A percentile compares a stretch with the other conserved stretches of the same genome.
Evolutionary conservation across 2,113 vertebrate genomes (phyloP).

Genomic region (Microtus oregoni): DNA sequence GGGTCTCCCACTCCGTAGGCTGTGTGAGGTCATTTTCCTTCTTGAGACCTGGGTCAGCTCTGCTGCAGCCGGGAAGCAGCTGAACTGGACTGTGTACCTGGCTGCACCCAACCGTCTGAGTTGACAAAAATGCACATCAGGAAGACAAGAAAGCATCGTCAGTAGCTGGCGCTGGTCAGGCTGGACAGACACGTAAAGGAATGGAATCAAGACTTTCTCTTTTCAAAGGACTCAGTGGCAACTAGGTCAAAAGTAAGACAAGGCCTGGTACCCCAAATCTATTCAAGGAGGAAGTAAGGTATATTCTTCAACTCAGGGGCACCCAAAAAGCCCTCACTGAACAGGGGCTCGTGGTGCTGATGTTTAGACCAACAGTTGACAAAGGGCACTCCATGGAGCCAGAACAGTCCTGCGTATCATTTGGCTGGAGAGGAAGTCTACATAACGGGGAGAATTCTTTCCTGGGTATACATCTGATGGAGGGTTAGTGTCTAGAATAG

Average conservation of each 20-base stretch:
- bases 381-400: neutral
- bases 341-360: neutral
- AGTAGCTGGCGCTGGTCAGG: no score
- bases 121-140: neutral
- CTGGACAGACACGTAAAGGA: neutral
- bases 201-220: neutral
- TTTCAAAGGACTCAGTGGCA: neutral
- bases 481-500: neutral
- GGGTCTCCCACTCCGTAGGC: fast-evolving
- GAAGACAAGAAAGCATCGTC: neutral
- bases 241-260: neutral
- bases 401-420: neutral
- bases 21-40: neutral
- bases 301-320: neutral
- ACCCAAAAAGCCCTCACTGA: neutral
- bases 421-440: neutral
- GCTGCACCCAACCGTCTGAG: neutral
- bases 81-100: neutral
- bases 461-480: neutral
- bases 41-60: neutral
- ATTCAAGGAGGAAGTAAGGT: neutral
- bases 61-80: neutral
- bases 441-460: no score
- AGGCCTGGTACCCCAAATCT: neutral
- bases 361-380: neutral